Evolutionary conservation across 1,140 invertebrate species (phyloP), one percentile per base, ranked within the genome.

Genomic region (Hyles vespertilio): DNA sequence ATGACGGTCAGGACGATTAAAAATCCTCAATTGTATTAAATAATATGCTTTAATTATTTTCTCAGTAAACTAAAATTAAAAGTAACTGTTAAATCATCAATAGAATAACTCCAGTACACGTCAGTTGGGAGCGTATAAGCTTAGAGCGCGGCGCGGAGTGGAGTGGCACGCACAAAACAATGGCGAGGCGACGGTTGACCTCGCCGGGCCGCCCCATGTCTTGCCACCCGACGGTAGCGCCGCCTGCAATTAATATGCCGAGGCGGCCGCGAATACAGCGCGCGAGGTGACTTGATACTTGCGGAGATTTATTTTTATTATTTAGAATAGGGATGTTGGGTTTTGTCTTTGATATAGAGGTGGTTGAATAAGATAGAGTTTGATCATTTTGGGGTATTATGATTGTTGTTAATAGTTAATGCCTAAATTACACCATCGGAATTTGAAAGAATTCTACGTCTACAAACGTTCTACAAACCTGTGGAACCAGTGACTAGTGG

Each of bases 201-300:
- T 85, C 85, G 84, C 80, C 73, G 60, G 50, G 66, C 79, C 81
- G 63, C 83, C 81, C 81, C 77, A 76, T 77, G 76, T 81, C 82
- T 81, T 81, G 72, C 80, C 75, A 58, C 73, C 83, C 75, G 69
- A 71, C 70, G 80, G 81, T 84, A 84, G 83, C 79, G 75, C 81
- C 85, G 85, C 85, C 81, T 88, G 85, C 85, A 88, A 88, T 88
- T 88, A 88, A 88, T 88, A 88, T 84, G 85, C 85, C 78, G 81
- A 83, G 82, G 76, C 81, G 72, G 69, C 84, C 79, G 82, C 85
- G 83, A 73, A 63, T 73, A 78, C 58, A 11, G 58, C 59, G 69
- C 67, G 56, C 12, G 5, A 33, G 0, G 12, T 1, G 0, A 9
- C 32, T 76, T 72, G 70, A 72, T 72, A 63, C 67, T 81, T 70